A percentile compares a stretch with the other conserved stretches of the same genome.
These are phyloP conservation scores for Mandrillus leucophaeus DNA, from an alignment of 2,113 vertebrate species.

Conservation along the genomic window DNA sequence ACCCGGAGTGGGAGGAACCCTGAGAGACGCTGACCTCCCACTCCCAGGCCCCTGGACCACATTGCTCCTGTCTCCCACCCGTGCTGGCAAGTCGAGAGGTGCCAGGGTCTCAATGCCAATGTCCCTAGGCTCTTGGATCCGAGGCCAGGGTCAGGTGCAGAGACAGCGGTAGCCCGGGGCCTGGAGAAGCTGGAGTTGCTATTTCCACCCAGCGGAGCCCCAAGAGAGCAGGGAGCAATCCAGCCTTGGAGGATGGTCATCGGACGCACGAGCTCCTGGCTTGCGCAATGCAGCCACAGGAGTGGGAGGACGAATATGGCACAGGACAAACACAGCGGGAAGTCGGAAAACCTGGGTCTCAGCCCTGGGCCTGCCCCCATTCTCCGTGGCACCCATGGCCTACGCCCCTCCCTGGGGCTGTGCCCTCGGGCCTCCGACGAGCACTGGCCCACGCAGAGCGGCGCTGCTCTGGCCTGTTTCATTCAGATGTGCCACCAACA, in stretches of 20 bases:
- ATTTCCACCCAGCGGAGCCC: not conserved
- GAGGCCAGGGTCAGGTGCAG: not conserved
- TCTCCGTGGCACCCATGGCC: not conserved
- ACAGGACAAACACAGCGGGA: not conserved
- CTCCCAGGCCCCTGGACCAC: not conserved
- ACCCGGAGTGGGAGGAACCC: not conserved
- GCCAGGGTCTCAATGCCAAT: not conserved
- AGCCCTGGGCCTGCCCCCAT: too few relatives aligned
- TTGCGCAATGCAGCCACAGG: not conserved
- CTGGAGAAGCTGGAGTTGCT: not conserved
- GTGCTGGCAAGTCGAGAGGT: not conserved
- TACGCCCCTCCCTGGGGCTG: not conserved
- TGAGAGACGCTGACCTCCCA: not conserved
- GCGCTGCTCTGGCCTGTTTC: not conserved
- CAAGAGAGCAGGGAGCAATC: not conserved
- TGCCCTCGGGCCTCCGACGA: not conserved
- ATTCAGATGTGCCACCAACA: not conserved
- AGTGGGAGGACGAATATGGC: not conserved
- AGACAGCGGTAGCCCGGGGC: not conserved
- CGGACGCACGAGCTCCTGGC: fast-evolving
- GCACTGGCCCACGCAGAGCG: not conserved
- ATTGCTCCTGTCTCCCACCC: not conserved
- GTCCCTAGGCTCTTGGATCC: not conserved
- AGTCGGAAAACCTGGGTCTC: not conserved
- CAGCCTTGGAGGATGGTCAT: not conserved